Evolutionary conservation across 2,797 vertebrate genomes (phyloP).

Genomic region (Rhincodon typus): DNA sequence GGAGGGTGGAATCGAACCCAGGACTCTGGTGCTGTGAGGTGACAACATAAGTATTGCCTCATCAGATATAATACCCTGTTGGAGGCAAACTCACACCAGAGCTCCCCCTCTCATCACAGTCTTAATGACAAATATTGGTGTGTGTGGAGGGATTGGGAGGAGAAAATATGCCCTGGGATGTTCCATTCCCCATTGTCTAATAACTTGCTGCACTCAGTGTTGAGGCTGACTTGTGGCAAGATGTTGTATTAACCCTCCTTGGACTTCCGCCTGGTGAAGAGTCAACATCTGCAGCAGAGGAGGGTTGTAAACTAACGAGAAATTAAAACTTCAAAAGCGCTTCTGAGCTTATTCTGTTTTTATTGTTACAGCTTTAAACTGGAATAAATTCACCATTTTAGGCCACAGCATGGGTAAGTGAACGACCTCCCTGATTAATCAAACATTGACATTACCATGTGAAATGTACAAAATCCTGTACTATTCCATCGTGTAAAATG

Average conservation of each 20-base stretch:
- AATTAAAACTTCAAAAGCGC: conserved; percentile 35
- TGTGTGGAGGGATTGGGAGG: background rate
- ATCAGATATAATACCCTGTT: no score
- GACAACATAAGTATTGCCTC: no score
- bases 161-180: background rate
- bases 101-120: background rate
- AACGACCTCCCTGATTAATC: background rate
- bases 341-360: conserved; percentile 26
- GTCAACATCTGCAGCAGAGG: conserved; percentile 33
- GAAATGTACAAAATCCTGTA: background rate
- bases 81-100: no score
- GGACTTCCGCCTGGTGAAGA: background rate
- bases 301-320: conserved; percentile 48
- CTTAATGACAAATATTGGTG: background rate
- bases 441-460: background rate
- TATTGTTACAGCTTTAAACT: conserved; percentile 69
- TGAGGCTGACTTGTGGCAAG: background rate
- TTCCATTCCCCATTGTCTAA: background rate
- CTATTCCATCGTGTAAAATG: background rate
- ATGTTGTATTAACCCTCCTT: no score
- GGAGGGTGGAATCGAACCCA: no score
- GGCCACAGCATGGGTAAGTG: conserved; percentile 91
- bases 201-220: background rate
- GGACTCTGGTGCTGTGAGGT: no score
- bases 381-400: conserved; percentile 78